Evolutionary conservation across 2,888 invertebrate species (phyloP).

Genomic region (Hypomecis atomaria): DNA sequence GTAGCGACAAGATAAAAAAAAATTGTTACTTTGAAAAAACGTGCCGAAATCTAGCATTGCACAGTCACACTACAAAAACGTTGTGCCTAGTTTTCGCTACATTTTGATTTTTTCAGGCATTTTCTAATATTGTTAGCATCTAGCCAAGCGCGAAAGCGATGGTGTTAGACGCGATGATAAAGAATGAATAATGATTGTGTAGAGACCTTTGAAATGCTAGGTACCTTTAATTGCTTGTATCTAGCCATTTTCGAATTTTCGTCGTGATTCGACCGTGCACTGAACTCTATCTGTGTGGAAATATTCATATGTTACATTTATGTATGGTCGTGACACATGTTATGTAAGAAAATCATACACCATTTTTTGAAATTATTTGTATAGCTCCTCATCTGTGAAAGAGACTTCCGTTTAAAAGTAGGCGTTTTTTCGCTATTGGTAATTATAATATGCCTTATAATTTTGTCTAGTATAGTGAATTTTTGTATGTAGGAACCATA

Average conservation of each 20-base stretch:
- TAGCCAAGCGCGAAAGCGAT: constrained; percentile 31
- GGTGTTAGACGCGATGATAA: constrained; percentile 31
- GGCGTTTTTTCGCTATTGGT: no score
- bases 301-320: constrained; percentile 28
- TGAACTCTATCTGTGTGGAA: constrained; percentile 34
- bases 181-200: constrained; percentile 23
- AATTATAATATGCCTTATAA: no score
- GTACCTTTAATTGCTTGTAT: constrained; percentile 35
- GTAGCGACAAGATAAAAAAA: background rate
- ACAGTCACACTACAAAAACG: constrained; percentile 19
- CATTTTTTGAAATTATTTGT: no score
- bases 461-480: no score
- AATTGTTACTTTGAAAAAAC: constrained; percentile 1
- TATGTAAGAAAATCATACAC: background rate
- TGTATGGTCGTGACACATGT: background rate
- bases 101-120: constrained; percentile 21
- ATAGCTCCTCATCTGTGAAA: no score
- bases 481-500: no score
- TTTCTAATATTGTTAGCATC: constrained; percentile 30
- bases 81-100: constrained; percentile 24
- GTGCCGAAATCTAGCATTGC: constrained; percentile 11
- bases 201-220: constrained; percentile 27
- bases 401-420: no score
- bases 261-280: constrained; percentile 33
- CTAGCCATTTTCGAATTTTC: constrained; percentile 35